Percentiles rank a stretch among this genome's conserved stretches.
Conservation (phyloP, 2,797 vertebrate genomes). For the Myotis daubentonii region DNA sequence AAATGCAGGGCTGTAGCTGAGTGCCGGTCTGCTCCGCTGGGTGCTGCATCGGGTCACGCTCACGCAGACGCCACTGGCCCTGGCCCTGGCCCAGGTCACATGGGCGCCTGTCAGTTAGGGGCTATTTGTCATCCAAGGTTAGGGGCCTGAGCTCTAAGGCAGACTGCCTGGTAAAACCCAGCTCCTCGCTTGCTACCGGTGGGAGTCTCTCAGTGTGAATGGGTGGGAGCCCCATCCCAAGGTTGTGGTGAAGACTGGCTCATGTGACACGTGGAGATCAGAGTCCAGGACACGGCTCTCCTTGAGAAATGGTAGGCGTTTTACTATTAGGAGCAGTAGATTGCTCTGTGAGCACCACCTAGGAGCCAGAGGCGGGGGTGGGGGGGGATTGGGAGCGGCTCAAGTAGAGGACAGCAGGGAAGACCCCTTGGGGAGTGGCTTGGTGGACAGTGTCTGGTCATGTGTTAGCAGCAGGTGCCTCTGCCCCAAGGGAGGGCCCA, state of each 20-base stretch:
- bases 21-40: rapidly evolving
- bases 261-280: rapidly evolving
- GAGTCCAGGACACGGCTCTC: rapidly evolving
- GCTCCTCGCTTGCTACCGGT: background rate
- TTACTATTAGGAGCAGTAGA: background rate
- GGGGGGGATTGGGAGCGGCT: background rate
- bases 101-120: background rate
- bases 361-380: background rate
- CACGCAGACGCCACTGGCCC: rapidly evolving
- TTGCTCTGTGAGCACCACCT: background rate
- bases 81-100: rapidly evolving
- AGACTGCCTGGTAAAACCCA: background rate
- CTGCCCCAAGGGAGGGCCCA: background rate
- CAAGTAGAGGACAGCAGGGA: background rate
- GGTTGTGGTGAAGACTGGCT: background rate
- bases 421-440: background rate
- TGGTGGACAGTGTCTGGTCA: background rate
- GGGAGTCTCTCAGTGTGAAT: background rate
- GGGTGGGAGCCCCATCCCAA: background rate
- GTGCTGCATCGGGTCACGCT: rapidly evolving
- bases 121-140: rapidly evolving
- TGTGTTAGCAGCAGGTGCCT: background rate
- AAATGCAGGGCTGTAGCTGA: rapidly evolving
- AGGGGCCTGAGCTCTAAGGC: background rate
- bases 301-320: background rate